phyloP scores from a whole-genome alignment of 1,140 invertebrate species.

The Camponotus pennsylvanicus region DNA sequence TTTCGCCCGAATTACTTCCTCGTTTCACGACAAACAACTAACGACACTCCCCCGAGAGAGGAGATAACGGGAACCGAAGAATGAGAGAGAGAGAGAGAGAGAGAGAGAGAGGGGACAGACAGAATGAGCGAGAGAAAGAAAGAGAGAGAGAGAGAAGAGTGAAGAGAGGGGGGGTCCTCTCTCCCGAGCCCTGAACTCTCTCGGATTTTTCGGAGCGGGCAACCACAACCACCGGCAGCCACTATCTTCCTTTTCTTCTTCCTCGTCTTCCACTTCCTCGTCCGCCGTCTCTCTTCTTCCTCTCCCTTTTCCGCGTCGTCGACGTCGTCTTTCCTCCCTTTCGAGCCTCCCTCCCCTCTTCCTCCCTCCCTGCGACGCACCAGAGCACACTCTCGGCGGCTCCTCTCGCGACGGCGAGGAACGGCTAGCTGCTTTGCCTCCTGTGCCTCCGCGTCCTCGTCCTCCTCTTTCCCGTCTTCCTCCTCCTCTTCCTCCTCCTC shows the following conservation, averaged over 20 bases:
- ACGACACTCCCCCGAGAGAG: conserved; percentile 40
- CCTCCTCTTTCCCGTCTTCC: conserved; percentile 47
- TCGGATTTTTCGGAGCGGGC: conserved; percentile 53
- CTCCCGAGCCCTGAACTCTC: conserved; percentile 50
- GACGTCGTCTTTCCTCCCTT: conserved; percentile 73
- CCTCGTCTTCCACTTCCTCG: conserved; percentile 68
- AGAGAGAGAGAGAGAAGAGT: conserved; percentile 54
- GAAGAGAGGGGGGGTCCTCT: conserved; percentile 55
- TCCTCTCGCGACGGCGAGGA: conserved; percentile 61
- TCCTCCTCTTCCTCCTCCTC: conserved; percentile 39
- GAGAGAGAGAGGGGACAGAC: conserved; percentile 43
- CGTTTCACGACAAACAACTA: conserved; percentile 52
- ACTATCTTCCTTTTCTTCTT: conserved; percentile 67
- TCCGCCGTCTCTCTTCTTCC: conserved; percentile 67
- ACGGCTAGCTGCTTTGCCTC: conserved; percentile 59
- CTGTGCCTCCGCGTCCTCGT: conserved; percentile 38
- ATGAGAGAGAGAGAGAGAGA: conserved; percentile 33
- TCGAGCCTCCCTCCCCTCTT: conserved; percentile 65
- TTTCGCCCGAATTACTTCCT: conserved; percentile 54
- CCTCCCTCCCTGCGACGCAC: conserved; percentile 57
- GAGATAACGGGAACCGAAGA: conserved; percentile 9
- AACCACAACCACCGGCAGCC: conserved; percentile 58
- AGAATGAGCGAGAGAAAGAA: conserved; percentile 46
- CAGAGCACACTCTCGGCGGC: conserved; percentile 63
- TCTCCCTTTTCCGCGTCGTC: conserved; percentile 63